Evolutionary conservation across 2,113 vertebrate genomes (phyloP).

Genomic region (Acrocephalus kingi): DNA sequence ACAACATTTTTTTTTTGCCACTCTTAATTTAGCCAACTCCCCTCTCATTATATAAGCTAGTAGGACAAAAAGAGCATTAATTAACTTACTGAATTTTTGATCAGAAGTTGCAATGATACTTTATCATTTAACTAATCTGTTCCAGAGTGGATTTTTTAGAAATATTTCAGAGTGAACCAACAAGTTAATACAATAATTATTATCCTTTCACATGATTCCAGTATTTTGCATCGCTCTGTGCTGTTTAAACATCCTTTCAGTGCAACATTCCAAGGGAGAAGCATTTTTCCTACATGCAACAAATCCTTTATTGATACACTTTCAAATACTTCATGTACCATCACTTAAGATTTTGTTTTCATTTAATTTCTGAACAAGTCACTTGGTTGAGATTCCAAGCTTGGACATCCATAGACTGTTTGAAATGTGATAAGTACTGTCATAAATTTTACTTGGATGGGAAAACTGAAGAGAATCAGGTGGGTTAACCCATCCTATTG

Average conservation of each 20-base stretch:
- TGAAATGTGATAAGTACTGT: not conserved
- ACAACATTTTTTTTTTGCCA: constrained; percentile 21
- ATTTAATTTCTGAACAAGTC: not conserved
- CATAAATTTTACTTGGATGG: not conserved
- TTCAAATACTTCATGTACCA: not conserved
- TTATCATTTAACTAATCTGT: constrained; percentile 66
- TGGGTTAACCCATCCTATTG: not conserved
- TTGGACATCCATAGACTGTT: not conserved
- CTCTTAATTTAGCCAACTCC: constrained; percentile 62
- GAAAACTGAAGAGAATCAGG: not conserved
- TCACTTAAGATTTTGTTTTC: not conserved
- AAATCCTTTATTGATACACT: not conserved
- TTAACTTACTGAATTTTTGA: constrained; percentile 68
- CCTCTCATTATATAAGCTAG: constrained; percentile 53
- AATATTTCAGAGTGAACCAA: constrained; percentile 54
- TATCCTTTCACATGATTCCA: constrained; percentile 28
- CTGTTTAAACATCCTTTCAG: constrained; percentile 49
- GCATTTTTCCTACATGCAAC: not conserved
- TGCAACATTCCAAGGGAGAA: not conserved
- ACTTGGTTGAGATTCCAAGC: not conserved
- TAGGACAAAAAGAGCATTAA: constrained; percentile 70
- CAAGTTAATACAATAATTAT: constrained; percentile 58
- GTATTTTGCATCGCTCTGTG: not conserved
- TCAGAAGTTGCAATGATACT: constrained; percentile 64
- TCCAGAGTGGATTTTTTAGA: constrained; percentile 42